These are phyloP conservation scores for Parochlus steinenii DNA, from an alignment of 2,888 invertebrate genomes.

Conservation along the genomic window DNA sequence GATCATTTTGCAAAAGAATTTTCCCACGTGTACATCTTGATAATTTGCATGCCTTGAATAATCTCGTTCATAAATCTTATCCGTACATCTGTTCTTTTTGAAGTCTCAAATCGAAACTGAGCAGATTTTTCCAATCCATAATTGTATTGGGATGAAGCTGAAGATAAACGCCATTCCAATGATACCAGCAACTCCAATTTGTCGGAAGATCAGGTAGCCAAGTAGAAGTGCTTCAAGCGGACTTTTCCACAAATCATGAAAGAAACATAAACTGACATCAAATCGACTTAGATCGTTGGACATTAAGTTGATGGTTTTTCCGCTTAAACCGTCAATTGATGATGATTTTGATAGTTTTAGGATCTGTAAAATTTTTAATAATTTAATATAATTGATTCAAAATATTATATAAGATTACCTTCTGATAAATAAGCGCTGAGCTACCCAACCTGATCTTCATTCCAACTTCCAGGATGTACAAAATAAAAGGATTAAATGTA, in stretches of 20 bases:
- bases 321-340: slow-evolving; percentile 67
- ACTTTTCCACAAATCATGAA: slow-evolving; percentile 86
- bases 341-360: slow-evolving; percentile 60
- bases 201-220: slow-evolving; percentile 36
- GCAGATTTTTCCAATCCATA: too few relatives aligned
- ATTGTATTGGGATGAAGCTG: slow-evolving; percentile 55
- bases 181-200: slow-evolving; percentile 48
- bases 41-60: slow-evolving; percentile 64
- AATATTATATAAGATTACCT: slow-evolving; percentile 33
- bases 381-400: too few relatives aligned
- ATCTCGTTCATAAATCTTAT: slow-evolving; percentile 82
- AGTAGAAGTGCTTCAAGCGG: slow-evolving; percentile 41
- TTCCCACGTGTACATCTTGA: slow-evolving; percentile 86
- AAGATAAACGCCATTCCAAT: slow-evolving; percentile 54
- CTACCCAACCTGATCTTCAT: slow-evolving; percentile 53
- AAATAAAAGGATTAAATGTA: slow-evolving; percentile 56
- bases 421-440: slow-evolving; percentile 55
- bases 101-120: slow-evolving; percentile 47
- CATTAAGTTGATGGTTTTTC: slow-evolving; percentile 67
- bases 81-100: slow-evolving; percentile 66
- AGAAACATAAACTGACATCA: slow-evolving; percentile 73
- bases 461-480: slow-evolving; percentile 49
- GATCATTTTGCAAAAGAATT: slow-evolving; percentile 57
- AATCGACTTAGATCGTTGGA: slow-evolving; percentile 91
- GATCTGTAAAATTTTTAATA: slow-evolving; percentile 25